Percentiles rank a stretch among this genome's conserved stretches.
These are phyloP conservation scores for Patiria pectinifera DNA, from an alignment of 53 echinoderm and acorn worm genomes.

Conservation along the genomic window DNA sequence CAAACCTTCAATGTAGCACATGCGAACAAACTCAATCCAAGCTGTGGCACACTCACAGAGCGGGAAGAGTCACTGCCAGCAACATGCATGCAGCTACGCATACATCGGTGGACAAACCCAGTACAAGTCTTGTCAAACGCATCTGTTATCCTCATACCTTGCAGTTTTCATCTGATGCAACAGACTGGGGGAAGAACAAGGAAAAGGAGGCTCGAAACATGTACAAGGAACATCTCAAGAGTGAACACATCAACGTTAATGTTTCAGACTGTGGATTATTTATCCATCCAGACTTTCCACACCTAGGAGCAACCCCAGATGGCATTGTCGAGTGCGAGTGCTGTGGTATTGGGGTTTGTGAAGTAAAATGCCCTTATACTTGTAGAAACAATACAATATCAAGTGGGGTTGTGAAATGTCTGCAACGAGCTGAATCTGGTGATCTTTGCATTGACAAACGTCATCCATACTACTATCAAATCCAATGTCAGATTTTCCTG, in stretches of 20 bases:
- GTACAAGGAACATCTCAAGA: background rate
- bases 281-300: no score
- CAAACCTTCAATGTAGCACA: background rate
- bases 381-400: background rate
- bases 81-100: background rate
- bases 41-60: background rate
- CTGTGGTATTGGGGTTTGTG: no score
- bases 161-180: background rate
- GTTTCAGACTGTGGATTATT: no score
- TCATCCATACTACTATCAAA: background rate
- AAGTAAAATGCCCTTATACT: background rate
- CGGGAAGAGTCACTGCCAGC: background rate
- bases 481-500: background rate
- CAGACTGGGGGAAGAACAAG: background rate
- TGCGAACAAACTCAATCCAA: background rate
- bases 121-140: background rate
- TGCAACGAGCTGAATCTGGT: background rate
- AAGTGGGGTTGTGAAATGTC: background rate
- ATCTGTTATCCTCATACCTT: background rate
- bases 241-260: background rate
- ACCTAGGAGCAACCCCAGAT: no score
- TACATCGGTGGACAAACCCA: background rate
- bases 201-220: background rate
- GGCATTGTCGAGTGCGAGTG: no score
- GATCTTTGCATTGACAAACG: background rate